These are phyloP conservation scores for Alectura lathami DNA, from an alignment of 2,113 vertebrate species.

Conservation along the genomic window DNA sequence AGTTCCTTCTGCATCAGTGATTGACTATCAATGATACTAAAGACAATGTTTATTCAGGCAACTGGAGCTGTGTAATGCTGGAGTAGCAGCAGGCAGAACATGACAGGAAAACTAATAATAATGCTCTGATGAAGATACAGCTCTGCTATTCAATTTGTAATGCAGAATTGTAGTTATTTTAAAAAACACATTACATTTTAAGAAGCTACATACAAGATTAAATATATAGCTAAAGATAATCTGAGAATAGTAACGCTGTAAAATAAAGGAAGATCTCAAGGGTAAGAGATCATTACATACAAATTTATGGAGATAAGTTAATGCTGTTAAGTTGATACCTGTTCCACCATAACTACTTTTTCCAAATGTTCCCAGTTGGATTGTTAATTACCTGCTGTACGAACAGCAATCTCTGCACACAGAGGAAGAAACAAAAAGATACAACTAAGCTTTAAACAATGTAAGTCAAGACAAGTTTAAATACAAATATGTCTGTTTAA, in stretches of 20 bases:
- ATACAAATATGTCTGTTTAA: background rate
- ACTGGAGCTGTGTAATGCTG: background rate
- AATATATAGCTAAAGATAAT: background rate
- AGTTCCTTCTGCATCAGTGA: background rate
- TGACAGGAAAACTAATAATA: background rate
- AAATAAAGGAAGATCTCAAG: background rate
- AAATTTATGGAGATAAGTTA: background rate
- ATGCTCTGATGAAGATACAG: background rate
- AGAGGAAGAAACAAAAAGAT: background rate
- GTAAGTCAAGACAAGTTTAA: background rate
- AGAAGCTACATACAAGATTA: background rate
- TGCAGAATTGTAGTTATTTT: background rate
- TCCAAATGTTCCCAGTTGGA: background rate
- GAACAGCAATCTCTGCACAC: background rate
- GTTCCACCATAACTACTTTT: background rate
- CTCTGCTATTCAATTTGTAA: background rate
- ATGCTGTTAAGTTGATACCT: background rate
- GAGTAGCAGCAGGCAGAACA: background rate
- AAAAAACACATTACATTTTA: background rate
- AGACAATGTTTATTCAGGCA: background rate
- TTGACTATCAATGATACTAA: background rate
- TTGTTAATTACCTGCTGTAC: background rate
- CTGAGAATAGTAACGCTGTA: background rate
- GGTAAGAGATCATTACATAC: background rate
- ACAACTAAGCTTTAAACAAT: background rate